phyloP scores from a whole-genome alignment of 2,888 invertebrate species.

The Holacanthella duospinosa region DNA sequence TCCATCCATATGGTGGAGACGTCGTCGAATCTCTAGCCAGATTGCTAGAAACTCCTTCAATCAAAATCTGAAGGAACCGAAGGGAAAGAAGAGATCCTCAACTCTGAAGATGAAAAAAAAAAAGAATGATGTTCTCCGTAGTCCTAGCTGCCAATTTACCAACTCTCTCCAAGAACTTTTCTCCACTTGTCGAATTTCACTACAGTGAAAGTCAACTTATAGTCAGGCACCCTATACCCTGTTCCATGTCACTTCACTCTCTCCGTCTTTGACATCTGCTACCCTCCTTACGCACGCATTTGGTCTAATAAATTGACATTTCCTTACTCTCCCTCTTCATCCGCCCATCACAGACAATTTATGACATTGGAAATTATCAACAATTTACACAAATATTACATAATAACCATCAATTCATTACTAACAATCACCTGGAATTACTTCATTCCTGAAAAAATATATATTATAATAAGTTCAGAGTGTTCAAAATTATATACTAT shows the following conservation, averaged over 20 bases:
- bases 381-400: too few species aligned
- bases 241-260: not conserved
- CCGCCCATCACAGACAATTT: not conserved
- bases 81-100: not conserved
- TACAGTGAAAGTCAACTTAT: not conserved
- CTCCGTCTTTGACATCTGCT: not conserved
- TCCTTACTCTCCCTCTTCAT: not conserved
- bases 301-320: not conserved
- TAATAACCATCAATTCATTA: too few species aligned
- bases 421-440: too few species aligned
- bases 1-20: not conserved
- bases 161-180: not conserved
- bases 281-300: not conserved
- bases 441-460: too few species aligned
- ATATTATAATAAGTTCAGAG: too few species aligned
- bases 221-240: not conserved
- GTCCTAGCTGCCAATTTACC: not conserved
- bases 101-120: not conserved
- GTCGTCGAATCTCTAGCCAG: not conserved
- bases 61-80: not conserved
- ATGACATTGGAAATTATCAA: not conserved
- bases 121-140: too few species aligned
- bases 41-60: conserved; percentile 1
- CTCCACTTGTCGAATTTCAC: not conserved
- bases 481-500: too few species aligned